Evolutionary conservation across 30 jellyfish, hydroid and myxozoan genomes (phyloP).

Genomic region (Chrysaora quinquecirrha): DNA sequence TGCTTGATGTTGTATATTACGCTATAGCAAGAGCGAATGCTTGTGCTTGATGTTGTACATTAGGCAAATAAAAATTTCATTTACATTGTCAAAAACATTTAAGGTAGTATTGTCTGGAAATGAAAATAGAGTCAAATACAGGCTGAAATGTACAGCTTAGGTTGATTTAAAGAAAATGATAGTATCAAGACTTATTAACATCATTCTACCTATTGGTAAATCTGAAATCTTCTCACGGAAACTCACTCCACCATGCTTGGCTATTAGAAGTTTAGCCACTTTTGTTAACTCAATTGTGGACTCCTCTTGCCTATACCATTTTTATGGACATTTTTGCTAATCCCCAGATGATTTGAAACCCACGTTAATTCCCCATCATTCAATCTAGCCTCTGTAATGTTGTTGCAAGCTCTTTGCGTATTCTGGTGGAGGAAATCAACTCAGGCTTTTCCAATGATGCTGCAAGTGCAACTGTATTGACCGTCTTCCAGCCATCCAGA

Average conservation of each 20-base stretch:
- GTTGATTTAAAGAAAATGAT: no score
- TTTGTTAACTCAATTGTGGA: constrained; percentile 25
- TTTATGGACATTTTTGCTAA: constrained; percentile 31
- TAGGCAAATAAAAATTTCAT: no score
- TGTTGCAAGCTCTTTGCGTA: constrained; percentile 46
- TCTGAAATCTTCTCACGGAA: constrained; percentile 18
- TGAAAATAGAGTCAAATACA: no score
- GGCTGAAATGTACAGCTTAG: no score
- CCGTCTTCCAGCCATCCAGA: constrained; percentile 19
- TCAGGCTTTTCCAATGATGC: constrained; percentile 25
- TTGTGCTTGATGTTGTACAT: no score
- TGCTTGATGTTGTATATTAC: no score
- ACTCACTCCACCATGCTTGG: constrained; percentile 27
- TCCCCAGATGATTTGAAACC: constrained; percentile 38
- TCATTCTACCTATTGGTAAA: no score
- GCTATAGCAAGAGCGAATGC: no score
- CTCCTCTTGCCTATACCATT: constrained; percentile 33
- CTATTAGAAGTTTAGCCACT: constrained; percentile 31
- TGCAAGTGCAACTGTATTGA: constrained; percentile 11
- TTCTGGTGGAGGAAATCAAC: constrained; percentile 42
- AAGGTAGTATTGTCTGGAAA: no score
- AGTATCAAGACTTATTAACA: no score
- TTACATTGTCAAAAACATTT: no score
- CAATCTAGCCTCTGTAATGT: constrained; percentile 36
- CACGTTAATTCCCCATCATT: constrained; percentile 31